Evolutionary conservation across 2,888 invertebrate genomes (phyloP).

Genomic region (Xestia sexstrigata): DNA sequence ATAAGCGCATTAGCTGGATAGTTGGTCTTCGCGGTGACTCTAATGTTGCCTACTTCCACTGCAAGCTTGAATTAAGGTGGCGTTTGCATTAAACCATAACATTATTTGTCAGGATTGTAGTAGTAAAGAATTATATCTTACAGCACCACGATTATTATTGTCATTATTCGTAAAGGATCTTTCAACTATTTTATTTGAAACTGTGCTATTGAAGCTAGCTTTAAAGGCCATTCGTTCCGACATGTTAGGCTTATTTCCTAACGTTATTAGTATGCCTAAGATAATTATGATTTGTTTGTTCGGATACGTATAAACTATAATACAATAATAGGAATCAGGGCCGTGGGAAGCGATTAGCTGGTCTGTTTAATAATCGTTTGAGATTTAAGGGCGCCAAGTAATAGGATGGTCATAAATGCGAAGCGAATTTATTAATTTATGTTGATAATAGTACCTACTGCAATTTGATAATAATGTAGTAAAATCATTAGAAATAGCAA

Average conservation of each 20-base stretch:
- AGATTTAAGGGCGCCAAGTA: conserved; percentile 37
- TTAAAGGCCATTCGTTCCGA: conserved; percentile 8
- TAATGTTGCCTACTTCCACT: conserved; percentile 73
- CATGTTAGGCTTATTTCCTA: conserved; percentile 30
- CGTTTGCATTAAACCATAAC: conserved; percentile 72
- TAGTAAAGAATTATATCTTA: conserved; percentile 55
- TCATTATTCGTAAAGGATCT: conserved; percentile 15
- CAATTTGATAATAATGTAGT: background rate
- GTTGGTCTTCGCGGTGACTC: conserved; percentile 74
- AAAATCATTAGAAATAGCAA: background rate
- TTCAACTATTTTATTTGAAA: conserved; percentile 3
- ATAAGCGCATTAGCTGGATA: conserved; percentile 85
- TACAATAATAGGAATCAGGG: conserved; percentile 50
- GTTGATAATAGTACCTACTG: background rate
- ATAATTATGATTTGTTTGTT: conserved; percentile 62
- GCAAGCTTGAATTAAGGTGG: conserved; percentile 70
- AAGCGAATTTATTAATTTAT: conserved; percentile 34
- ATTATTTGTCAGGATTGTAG: conserved; percentile 61
- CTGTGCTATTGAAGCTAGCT: background rate
- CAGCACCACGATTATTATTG: conserved; percentile 14
- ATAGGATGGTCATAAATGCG: conserved; percentile 27
- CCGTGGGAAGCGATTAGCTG: conserved; percentile 59
- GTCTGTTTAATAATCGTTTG: conserved; percentile 27
- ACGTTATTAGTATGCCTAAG: conserved; percentile 30
- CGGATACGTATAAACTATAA: conserved; percentile 42